These are phyloP conservation scores for Ochlodes sylvanus DNA, from an alignment of 2,888 invertebrate genomes.

Conservation along the genomic window DNA sequence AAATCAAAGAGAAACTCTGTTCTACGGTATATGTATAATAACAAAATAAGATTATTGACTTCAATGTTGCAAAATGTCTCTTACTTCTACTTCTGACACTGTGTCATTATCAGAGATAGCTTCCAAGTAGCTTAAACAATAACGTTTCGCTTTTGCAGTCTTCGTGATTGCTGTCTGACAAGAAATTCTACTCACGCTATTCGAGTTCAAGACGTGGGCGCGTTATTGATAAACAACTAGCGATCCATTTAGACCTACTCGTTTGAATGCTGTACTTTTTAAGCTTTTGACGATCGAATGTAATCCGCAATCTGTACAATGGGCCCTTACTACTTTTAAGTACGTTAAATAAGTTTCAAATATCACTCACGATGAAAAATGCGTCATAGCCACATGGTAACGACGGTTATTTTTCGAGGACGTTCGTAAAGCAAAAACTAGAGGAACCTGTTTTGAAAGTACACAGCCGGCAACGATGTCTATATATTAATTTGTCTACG, in stretches of 20 bases:
- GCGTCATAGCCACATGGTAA: conserved; percentile 62
- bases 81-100: not conserved
- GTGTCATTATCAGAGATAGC: not conserved
- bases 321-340: not conserved
- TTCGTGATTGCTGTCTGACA: conserved; percentile 8
- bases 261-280: conserved; percentile 8
- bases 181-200: conserved; percentile 8
- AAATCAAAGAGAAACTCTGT: no score
- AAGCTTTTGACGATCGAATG: conserved; percentile 43
- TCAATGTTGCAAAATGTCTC: not conserved
- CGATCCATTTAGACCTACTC: conserved; percentile 8
- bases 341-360: conserved; percentile 3
- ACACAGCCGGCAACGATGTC: conserved; percentile 27
- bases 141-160: conserved; percentile 6
- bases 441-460: conserved; percentile 65
- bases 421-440: conserved; percentile 67
- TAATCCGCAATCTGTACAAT: not conserved
- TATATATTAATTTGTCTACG: conserved; percentile 7
- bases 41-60: no score
- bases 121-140: conserved; percentile 9
- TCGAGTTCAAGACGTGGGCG: conserved; percentile 10
- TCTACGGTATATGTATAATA: no score
- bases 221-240: conserved; percentile 19
- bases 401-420: conserved; percentile 77
- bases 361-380: conserved; percentile 51